These are phyloP conservation scores for Urosaurus nigricauda DNA, from an alignment of 2,797 vertebrate species.

Conservation along the genomic window DNA sequence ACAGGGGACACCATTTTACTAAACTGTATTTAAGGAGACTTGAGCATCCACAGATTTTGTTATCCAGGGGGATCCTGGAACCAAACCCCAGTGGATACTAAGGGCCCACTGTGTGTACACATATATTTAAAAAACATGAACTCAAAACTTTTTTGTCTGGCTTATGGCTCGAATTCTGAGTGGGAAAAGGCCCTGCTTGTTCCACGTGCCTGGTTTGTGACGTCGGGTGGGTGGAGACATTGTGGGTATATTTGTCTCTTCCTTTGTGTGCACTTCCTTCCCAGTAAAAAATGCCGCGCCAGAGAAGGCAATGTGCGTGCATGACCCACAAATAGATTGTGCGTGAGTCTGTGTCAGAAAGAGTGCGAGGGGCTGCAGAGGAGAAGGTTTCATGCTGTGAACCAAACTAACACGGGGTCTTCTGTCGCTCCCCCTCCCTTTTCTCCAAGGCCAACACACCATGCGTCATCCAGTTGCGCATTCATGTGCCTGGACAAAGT, in stretches of 20 bases:
- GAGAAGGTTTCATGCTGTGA: background rate
- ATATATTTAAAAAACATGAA: background rate
- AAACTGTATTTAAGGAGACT: too few relatives aligned
- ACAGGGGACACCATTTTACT: too few relatives aligned
- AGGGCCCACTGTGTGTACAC: too few relatives aligned
- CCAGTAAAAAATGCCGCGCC: background rate
- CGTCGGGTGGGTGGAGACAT: background rate
- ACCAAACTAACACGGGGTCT: background rate
- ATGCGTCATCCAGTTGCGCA: too few relatives aligned
- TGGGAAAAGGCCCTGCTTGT: background rate
- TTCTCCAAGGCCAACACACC: too few relatives aligned
- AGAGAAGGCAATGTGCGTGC: background rate
- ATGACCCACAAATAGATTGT: background rate
- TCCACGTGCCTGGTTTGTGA: background rate
- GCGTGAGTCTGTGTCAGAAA: background rate
- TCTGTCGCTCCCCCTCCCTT: too few relatives aligned
- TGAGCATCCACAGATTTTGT: too few relatives aligned
- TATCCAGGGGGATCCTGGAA: too few relatives aligned
- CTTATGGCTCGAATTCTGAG: background rate
- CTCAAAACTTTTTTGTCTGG: background rate
- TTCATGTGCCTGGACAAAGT: too few relatives aligned
- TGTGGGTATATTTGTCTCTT: constrained; percentile 26
- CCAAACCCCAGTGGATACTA: too few relatives aligned
- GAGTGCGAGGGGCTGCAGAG: background rate
- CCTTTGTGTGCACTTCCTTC: background rate